These are phyloP conservation scores for Limonius californicus DNA, from an alignment of 1,140 invertebrate genomes.

Conservation along the genomic window DNA sequence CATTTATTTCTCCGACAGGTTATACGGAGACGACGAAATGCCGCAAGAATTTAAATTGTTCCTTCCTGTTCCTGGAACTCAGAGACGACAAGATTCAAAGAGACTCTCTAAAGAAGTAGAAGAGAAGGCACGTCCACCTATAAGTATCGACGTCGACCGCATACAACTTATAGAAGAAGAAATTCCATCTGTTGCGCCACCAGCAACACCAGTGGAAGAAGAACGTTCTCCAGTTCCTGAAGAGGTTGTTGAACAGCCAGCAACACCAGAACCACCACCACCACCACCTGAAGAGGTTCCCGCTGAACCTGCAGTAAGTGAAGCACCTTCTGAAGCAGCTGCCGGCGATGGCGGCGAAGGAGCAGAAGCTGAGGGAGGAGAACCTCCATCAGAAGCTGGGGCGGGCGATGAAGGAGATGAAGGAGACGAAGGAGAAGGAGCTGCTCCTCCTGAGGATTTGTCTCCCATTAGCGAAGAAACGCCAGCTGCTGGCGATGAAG, in stretches of 20 bases:
- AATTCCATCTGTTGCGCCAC: background rate
- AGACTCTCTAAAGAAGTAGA: slow-evolving; percentile 19
- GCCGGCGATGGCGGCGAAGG: background rate
- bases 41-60: slow-evolving; percentile 77
- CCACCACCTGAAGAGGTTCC: background rate
- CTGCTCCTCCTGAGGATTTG: no score
- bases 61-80: slow-evolving; percentile 38
- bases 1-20: slow-evolving; percentile 88
- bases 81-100: slow-evolving; percentile 20
- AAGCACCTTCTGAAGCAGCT: background rate
- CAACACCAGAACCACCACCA: background rate
- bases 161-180: background rate
- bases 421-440: background rate
- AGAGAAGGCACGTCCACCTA: slow-evolving; percentile 12
- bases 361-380: slow-evolving; percentile 2
- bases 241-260: no score
- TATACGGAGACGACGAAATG: slow-evolving; percentile 87
- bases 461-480: background rate
- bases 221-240: slow-evolving; percentile 1
- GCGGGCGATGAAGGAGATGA: background rate
- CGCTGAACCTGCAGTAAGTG: background rate
- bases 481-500: background rate
- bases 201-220: slow-evolving; percentile 16
- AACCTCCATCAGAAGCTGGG: background rate
- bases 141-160: background rate